These are phyloP conservation scores for Sarcophaga bullata DNA, from an alignment of 1,140 invertebrate species.

Conservation along the genomic window DNA sequence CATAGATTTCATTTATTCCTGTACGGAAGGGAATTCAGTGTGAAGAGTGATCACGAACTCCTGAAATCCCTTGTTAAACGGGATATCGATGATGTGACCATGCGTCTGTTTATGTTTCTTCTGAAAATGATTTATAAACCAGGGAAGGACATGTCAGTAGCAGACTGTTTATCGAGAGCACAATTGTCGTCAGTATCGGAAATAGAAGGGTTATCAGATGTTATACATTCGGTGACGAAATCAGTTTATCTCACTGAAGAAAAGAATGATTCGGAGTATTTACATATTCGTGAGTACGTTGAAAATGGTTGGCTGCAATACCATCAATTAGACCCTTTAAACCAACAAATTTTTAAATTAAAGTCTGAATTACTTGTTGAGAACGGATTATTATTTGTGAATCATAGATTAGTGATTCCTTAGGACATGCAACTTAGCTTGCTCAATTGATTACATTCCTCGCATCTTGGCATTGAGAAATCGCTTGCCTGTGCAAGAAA, in stretches of 20 bases:
- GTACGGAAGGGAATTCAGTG: conserved; percentile 46
- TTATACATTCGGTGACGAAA: conserved; percentile 44
- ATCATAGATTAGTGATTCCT: no score
- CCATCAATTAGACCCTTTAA: conserved; percentile 31
- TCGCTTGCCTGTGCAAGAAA: no score
- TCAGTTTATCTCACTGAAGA: conserved; percentile 29
- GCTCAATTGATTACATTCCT: no score
- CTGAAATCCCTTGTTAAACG: conserved; percentile 61
- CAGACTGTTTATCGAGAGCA: conserved; percentile 50
- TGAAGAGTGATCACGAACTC: conserved; percentile 67
- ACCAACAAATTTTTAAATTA: conserved; percentile 21
- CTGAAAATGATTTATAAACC: conserved; percentile 54
- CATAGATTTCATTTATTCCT: conserved; percentile 53
- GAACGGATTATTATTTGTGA: no score
- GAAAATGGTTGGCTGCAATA: conserved; percentile 7
- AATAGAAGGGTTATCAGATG: conserved; percentile 42
- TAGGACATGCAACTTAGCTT: no score
- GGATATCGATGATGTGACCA: conserved; percentile 55
- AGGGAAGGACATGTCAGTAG: conserved; percentile 49
- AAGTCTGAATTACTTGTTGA: conserved; percentile 44
- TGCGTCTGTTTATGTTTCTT: conserved; percentile 50
- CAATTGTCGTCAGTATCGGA: conserved; percentile 29
- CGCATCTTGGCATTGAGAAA: no score
- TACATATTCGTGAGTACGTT: no score
- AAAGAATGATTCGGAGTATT: conserved; percentile 3